These are phyloP conservation scores for Saccostrea glomerata DNA, from an alignment of 1,140 invertebrate species.

Conservation along the genomic window DNA sequence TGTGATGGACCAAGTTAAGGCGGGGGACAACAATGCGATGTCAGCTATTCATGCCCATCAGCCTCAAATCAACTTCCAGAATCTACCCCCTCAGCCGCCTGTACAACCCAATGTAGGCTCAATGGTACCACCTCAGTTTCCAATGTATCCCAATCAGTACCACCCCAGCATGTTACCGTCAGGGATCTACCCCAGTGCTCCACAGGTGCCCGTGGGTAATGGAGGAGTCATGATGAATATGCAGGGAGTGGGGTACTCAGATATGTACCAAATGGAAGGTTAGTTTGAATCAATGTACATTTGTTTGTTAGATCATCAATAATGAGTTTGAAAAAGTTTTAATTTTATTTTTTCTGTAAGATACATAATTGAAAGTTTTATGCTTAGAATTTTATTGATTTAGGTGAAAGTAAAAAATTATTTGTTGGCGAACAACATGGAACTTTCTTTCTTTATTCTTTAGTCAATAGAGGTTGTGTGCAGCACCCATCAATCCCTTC, in stretches of 20 bases:
- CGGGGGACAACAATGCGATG: not conserved
- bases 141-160: constrained; percentile 17
- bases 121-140: constrained; percentile 26
- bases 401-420: not conserved
- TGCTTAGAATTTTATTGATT: not conserved
- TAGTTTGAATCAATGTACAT: not conserved
- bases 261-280: constrained; percentile 31
- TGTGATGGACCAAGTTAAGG: not conserved
- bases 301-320: not conserved
- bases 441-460: not conserved
- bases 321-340: not conserved
- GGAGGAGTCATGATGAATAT: constrained; percentile 25
- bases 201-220: constrained; percentile 9
- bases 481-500: constrained; percentile 17
- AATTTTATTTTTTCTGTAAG: no score
- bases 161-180: constrained; percentile 1
- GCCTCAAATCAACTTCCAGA: not conserved
- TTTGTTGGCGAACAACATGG: not conserved
- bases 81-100: not conserved
- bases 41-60: not conserved
- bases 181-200: not conserved
- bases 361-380: not conserved
- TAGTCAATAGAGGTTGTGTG: constrained; percentile 12
- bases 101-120: not conserved
- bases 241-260: constrained; percentile 17